Evolutionary conservation across 2,113 vertebrate genomes (phyloP), one percentile per base, ranked within the genome.

Genomic region (Podarcis cretensis): DNA sequence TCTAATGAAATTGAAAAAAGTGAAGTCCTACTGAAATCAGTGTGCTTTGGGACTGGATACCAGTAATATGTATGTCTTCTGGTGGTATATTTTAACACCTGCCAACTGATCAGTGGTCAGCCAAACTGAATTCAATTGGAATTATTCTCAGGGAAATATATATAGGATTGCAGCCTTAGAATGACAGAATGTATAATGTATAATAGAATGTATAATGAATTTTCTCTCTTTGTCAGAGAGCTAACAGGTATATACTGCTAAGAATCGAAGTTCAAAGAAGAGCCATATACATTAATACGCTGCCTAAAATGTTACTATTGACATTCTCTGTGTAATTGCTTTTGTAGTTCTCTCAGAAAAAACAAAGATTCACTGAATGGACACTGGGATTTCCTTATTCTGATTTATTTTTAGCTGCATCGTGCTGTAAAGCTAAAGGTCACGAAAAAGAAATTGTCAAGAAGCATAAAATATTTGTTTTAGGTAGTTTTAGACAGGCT

Each of bases 341-440:
- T 65, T 0, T 4, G 3, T 9, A 43, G 0, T 73, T 25, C 80
- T 76, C 86, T 54, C 32, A 81, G 25, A 66, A 75, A 66, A 27
- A 40, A 25, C 74, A 3, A 0, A 18, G 35, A 40, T 5, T 73
- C 87, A 90, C 1, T 10, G 86, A 89, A 76, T 73, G 87, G 84
- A 74, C 90, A 80, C 43, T 32, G 1, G 25, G 80, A 74, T 92
- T 91, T 90, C 59, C 89, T 87, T 85, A 25, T 30, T 94, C 87
- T 85, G 74, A 76, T 91, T 91, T 90, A n/a, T 87, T 92, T 93
- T 87, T 81, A 83, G 0, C 69, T 83, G 78, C 86, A 83, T 90
- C 59, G 75, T 86, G 94, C 92, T 90, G 90, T 83, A 93, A 88
- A 90, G 80, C 89, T 86, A 95, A 96, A 96, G 83, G 84, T 92